Evolutionary conservation across 2,113 vertebrate genomes (phyloP).

Genomic region (Apistogramma diplotaenia): DNA sequence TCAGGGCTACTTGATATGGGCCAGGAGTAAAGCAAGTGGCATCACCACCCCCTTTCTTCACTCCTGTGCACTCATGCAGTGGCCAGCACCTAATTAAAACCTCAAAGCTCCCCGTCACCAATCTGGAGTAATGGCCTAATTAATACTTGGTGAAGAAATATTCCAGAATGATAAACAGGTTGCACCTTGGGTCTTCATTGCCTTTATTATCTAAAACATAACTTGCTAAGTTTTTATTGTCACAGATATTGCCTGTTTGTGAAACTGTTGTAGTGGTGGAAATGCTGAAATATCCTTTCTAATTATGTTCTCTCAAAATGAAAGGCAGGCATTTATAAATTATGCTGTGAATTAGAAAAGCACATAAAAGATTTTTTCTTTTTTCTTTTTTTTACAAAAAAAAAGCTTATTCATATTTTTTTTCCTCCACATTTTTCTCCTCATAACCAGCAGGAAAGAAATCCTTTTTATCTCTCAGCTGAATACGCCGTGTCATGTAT

Average conservation of each 20-base stretch:
- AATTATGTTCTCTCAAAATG: slow-evolving; percentile 29
- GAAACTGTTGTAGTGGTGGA: slow-evolving; percentile 1
- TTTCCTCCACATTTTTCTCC: neutral
- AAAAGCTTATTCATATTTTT: neutral
- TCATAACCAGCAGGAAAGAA: neutral
- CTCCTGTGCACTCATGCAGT: slow-evolving; percentile 79
- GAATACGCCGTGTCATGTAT: slow-evolving; percentile 56
- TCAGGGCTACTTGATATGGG: slow-evolving; percentile 72
- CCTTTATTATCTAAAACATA: slow-evolving; percentile 69
- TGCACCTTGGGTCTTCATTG: slow-evolving; percentile 66
- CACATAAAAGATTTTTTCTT: neutral
- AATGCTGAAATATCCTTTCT: slow-evolving; percentile 6
- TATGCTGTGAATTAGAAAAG: neutral
- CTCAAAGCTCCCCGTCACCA: slow-evolving; percentile 82
- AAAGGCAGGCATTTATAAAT: slow-evolving; percentile 9
- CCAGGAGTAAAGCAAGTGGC: slow-evolving; percentile 68
- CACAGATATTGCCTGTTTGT: slow-evolving; percentile 48
- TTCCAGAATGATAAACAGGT: slow-evolving; percentile 78
- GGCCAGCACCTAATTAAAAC: slow-evolving; percentile 83
- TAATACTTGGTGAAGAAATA: slow-evolving; percentile 78
- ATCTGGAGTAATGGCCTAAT: slow-evolving; percentile 82
- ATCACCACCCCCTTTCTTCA: slow-evolving; percentile 66
- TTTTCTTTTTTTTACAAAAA: too few relatives aligned
- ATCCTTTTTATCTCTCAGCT: slow-evolving; percentile 14
- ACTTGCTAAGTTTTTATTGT: slow-evolving; percentile 53